These are phyloP conservation scores for Byasa hedistus DNA, from an alignment of 2,888 invertebrate genomes.

Conservation along the genomic window DNA sequence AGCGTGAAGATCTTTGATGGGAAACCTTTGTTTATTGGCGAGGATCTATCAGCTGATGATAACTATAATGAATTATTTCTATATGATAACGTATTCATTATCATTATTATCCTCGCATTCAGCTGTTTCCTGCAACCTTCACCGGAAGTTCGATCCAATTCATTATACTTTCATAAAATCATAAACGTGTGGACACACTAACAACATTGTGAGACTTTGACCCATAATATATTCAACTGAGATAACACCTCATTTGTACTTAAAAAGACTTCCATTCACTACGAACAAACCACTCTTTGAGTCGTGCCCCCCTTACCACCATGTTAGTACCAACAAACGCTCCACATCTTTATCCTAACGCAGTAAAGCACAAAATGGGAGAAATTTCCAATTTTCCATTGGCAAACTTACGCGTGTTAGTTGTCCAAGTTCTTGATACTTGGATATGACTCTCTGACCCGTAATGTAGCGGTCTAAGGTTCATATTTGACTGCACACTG, in stretches of 20 bases:
- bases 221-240: conserved; percentile 38
- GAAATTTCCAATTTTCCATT: conserved; percentile 22
- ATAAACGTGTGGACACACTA: conserved; percentile 1
- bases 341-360: conserved; percentile 24
- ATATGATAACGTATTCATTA: no score
- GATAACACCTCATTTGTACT: conserved; percentile 61
- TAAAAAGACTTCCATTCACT: conserved; percentile 64
- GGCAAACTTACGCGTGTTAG: conserved; percentile 36
- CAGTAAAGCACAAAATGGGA: conserved; percentile 30
- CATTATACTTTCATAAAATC: neutral
- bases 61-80: no score
- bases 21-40: no score
- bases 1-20: no score
- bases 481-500: conserved; percentile 22
- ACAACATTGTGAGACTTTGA: conserved; percentile 18
- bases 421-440: neutral
- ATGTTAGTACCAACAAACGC: conserved; percentile 25
- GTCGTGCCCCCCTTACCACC: conserved; percentile 34
- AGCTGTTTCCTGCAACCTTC: no score
- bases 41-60: no score
- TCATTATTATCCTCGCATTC: no score
- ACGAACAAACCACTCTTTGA: conserved; percentile 60
- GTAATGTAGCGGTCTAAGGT: conserved; percentile 17
- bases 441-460: conserved; percentile 7
- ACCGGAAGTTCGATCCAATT: no score